Evolutionary conservation across 1,140 invertebrate species (phyloP), one percentile per base, ranked within the genome.

Genomic region (Sipha flava): DNA sequence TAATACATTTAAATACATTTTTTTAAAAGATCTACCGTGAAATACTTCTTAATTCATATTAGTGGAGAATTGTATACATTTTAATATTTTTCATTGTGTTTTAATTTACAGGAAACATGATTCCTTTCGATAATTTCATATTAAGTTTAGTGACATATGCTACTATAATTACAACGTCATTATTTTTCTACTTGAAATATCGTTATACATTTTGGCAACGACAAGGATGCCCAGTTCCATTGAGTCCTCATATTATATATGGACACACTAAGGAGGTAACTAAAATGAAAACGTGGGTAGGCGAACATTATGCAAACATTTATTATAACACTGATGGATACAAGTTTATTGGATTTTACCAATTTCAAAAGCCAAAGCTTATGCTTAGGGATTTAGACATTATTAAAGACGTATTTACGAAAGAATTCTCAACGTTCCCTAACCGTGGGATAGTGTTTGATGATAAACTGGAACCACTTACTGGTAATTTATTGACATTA

Each of bases 401-500:
- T 5, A 86, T 88, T 10, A 88, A 86, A 66, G 81, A 85, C 2
- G 81, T 89, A 1, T 43, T 88, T 7, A 87, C 88, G 1, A 88
- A 86, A 80, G 86, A 88, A 45, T 89, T 88, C 73, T 82, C 84
- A 0, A 83, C 83, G 26, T 89, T 88, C 40, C 80, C 84, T 18
- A 83, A 87, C 79, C 84, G 87, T 26, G 86, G 85, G 3, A 37
- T 85, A 37, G 31, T 57, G 16, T 70, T 81, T 9, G 86, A 87
- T 66, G 86, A 86, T 79, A 84, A 87, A 80, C 85, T 84, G 1
- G 89, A 90, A 81, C 85, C 87, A 4, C 66, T 91, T 0, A 86
- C 86, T 23, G 86, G 86, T 5, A 87, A 89, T 82, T 82, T 91
- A 34, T 87, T 90, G 80, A 85, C 85, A 4, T 79, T 88, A 14